phyloP scores from a whole-genome alignment of 2,888 invertebrate genomes.

The Amphiduros pacificus region DNA sequence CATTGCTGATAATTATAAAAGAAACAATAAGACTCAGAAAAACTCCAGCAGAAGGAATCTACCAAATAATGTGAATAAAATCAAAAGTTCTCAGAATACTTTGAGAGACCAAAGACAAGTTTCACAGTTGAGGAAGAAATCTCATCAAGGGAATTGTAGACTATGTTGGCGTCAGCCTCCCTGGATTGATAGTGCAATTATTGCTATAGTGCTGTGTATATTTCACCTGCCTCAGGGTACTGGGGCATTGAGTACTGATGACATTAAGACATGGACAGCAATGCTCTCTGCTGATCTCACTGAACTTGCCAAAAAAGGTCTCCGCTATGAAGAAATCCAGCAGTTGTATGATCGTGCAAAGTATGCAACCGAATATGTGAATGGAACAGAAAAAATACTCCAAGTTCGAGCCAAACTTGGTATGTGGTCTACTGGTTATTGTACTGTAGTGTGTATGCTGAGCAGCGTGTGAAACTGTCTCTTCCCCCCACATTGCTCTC shows the following conservation, averaged over 20 bases:
- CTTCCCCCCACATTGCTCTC: too few species aligned
- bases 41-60: not conserved
- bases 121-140: too few species aligned
- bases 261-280: constrained; percentile 15
- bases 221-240: not conserved
- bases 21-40: not conserved
- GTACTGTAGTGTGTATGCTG: too few species aligned
- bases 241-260: not conserved
- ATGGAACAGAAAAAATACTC: constrained; percentile 16
- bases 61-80: not conserved
- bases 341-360: constrained; percentile 16
- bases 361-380: constrained; percentile 17
- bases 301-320: constrained; percentile 10
- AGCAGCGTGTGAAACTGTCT: too few species aligned
- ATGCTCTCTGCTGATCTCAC: constrained; percentile 14
- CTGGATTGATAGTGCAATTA: not conserved
- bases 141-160: too few species aligned
- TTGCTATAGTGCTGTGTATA: constrained; percentile 5
- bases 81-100: not conserved
- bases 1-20: too few species aligned
- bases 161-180: not conserved
- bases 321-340: constrained; percentile 19
- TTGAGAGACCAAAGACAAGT: too few species aligned
- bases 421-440: too few species aligned
- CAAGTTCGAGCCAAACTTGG: constrained; percentile 20